phyloP scores from a whole-genome alignment of 2,797 vertebrate genomes.

The Epinephelus awoara region DNA sequence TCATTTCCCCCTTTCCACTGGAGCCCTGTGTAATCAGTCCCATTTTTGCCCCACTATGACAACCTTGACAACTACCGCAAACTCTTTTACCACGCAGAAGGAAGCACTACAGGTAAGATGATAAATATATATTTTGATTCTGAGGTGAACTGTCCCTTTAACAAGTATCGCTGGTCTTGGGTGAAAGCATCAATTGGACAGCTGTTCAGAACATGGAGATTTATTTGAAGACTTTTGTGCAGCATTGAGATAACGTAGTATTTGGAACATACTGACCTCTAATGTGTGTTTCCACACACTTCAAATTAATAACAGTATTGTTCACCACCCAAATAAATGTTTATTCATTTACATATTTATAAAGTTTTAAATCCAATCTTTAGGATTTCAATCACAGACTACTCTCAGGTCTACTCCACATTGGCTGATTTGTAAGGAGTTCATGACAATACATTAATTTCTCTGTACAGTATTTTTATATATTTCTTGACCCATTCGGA shows the following conservation, averaged over 20 bases:
- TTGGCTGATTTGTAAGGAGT: slow-evolving; percentile 47
- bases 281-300: background rate
- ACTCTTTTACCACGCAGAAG: too few relatives aligned
- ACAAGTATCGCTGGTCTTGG: background rate
- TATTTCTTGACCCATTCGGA: slow-evolving; percentile 42
- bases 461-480: slow-evolving; percentile 64
- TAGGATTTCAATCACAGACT: slow-evolving; percentile 48
- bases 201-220: slow-evolving; percentile 6
- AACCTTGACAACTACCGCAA: too few relatives aligned
- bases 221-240: slow-evolving; percentile 18
- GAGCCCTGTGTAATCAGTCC: too few relatives aligned
- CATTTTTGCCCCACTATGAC: too few relatives aligned
- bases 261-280: slow-evolving; percentile 2
- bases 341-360: slow-evolving; percentile 81
- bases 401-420: slow-evolving; percentile 30
- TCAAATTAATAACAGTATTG: slow-evolving; percentile 26
- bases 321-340: slow-evolving; percentile 70
- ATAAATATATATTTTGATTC: too few relatives aligned
- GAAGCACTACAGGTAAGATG: too few relatives aligned
- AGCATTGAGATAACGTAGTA: slow-evolving; percentile 2
- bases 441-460: slow-evolving; percentile 51
- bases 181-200: background rate
- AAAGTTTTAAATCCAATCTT: slow-evolving; percentile 57
- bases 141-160: too few relatives aligned
- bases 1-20: too few relatives aligned